Base-by-base conservation (phyloP, 2,113 vertebrate genomes). In the Trichomycterus rosablanca region DNA sequence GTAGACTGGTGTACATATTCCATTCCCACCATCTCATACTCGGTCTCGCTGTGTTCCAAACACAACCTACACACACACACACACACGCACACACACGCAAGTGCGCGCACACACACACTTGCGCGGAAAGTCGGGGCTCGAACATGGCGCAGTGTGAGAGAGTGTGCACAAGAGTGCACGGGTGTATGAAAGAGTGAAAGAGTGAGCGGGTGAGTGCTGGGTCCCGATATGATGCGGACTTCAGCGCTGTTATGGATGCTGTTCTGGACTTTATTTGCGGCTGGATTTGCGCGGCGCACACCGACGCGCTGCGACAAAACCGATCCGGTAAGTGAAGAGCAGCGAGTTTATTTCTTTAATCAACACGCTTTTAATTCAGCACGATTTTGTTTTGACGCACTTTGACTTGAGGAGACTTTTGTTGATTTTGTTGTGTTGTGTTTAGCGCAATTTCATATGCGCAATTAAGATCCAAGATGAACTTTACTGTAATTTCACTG, bases 111-210 rank as follows among this genome's bases (percentile, higher is more conserved):
- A n/a, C 26, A 3, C 22, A 22, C 42, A 53, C 32, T 20, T 32
- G 16, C 51, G 10, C 49, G 14, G 30, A 22, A 30, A 30, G 26
- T 30, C 7, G 26, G 63, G 46, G 44, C 59, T 68, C 52, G 68
- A 81, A 76, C 74, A 82, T 74, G 76, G 70, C 71, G 76, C 63
- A 75, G 50, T 11, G 53, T 6, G 35, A 0, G 52, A 5, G 34
- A 5, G 52, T 3, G 34, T 3, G 52, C 10, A 16, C 11, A 24
- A 30, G 49, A 9, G 28, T 19, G 26, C 3, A 28, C 19, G 49
- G 11, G 50, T 20, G 26, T 14, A 28, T 16, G 39, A 14, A 28
- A 19, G 49, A 11, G 50, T 20, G 26, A 7, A 28, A n/a, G 39
- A 14, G 28, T 57, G 3, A 8, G 30, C 3, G 30, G 4, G 52